Conservation (phyloP, 2,797 vertebrate species). For the Cheirogaleus major region DNA sequence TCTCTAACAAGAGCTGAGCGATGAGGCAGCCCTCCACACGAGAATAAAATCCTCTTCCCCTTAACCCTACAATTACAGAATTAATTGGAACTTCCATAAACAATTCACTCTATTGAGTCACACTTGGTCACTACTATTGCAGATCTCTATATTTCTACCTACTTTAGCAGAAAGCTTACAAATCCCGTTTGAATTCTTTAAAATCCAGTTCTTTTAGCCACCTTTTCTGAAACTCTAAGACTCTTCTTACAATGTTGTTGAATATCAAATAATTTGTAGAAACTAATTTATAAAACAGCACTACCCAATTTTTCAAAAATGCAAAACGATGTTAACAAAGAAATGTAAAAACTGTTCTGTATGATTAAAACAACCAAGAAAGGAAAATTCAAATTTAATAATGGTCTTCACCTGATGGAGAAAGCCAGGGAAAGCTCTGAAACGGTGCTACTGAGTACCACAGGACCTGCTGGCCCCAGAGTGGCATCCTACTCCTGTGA, state of each 20-base stretch:
- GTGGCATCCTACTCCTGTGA: neutral
- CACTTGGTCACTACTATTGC: neutral
- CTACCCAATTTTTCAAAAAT: neutral
- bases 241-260: neutral
- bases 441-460: neutral
- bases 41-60: neutral
- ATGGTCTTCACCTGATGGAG: neutral
- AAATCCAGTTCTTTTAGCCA: slow-evolving; percentile 11
- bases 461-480: neutral
- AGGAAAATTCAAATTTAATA: neutral
- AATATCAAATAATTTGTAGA: neutral
- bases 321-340: neutral
- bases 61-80: neutral
- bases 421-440: neutral
- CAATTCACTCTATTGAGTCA: neutral
- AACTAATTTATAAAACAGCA: neutral
- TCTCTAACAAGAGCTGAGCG: neutral
- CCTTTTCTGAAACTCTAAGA: neutral
- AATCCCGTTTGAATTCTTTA: neutral
- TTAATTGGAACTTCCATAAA: neutral
- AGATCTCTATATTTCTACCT: neutral
- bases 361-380: neutral
- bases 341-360: neutral
- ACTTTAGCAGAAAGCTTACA: neutral
- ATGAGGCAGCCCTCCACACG: neutral